Percentiles rank a stretch among this genome's conserved stretches.
Conservation (phyloP, 2,888 invertebrate species). For the Epirrita christyi region DNA sequence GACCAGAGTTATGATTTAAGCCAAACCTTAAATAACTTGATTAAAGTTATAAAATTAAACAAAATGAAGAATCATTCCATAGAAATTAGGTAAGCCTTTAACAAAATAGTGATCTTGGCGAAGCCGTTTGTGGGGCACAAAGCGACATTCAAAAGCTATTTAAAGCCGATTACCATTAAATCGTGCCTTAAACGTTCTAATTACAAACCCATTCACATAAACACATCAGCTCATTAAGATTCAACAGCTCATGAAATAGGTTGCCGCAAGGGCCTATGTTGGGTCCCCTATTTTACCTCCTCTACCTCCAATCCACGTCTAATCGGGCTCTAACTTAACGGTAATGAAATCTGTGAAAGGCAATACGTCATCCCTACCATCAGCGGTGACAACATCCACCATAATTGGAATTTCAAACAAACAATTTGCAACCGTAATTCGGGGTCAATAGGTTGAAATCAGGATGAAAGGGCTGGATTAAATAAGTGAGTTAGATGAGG, state of each 20-base stretch:
- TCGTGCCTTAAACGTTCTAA: slow-evolving; percentile 22
- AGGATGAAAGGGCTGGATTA: slow-evolving; percentile 14
- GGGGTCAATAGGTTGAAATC: slow-evolving; percentile 21
- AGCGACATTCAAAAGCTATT: slow-evolving; percentile 19
- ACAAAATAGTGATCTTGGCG: slow-evolving; percentile 9
- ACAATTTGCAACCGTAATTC: slow-evolving; percentile 27
- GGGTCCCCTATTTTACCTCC: slow-evolving; percentile 20
- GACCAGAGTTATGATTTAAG: too few species aligned
- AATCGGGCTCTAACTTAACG: slow-evolving; percentile 33
- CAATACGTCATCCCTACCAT: slow-evolving; percentile 34
- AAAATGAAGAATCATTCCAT: too few species aligned
- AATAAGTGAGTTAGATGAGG: slow-evolving; percentile 31
- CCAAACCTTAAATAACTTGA: too few species aligned
- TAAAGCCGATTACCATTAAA: slow-evolving; percentile 26
- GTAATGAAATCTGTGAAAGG: slow-evolving; percentile 38
- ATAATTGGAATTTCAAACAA: slow-evolving; percentile 28
- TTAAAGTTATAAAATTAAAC: too few species aligned
- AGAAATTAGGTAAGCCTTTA: not conserved
- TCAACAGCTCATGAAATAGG: slow-evolving; percentile 10
- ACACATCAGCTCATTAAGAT: slow-evolving; percentile 34
- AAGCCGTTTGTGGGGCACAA: not conserved
- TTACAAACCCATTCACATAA: slow-evolving; percentile 30
- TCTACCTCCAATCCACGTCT: slow-evolving; percentile 17
- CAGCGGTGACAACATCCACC: slow-evolving; percentile 30
- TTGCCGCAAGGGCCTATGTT: slow-evolving; percentile 26